Conservation (phyloP, 2,797 vertebrate genomes). For the Phoxinus dragarum region DNA sequence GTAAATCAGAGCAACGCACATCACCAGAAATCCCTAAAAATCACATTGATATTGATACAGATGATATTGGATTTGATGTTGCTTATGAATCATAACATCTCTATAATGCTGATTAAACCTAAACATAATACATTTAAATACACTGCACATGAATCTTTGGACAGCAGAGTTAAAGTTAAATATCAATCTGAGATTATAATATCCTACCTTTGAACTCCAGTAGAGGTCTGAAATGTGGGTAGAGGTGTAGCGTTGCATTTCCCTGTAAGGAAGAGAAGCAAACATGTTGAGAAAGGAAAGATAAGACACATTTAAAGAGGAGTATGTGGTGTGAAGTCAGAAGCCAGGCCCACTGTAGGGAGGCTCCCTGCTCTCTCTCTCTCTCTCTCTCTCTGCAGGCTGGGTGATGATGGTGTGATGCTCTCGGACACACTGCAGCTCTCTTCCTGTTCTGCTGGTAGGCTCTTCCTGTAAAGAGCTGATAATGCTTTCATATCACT, state of each 20-base stretch:
- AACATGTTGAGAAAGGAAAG: constrained; percentile 33
- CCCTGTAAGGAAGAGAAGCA: constrained; percentile 69
- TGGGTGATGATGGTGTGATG: constrained; percentile 8
- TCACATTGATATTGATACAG: too few relatives aligned
- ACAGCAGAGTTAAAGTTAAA: background rate
- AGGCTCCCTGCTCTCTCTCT: constrained; percentile 49
- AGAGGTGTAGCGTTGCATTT: constrained; percentile 83
- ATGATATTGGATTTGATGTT: background rate
- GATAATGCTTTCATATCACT: constrained; percentile 69
- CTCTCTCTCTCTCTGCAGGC: constrained; percentile 33
- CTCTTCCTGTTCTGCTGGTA: constrained; percentile 41
- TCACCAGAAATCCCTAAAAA: background rate
- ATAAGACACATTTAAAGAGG: constrained; percentile 12
- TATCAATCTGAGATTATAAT: background rate
- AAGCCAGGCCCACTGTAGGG: constrained; percentile 55
- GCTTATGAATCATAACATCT: background rate
- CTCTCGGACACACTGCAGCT: constrained; percentile 59
- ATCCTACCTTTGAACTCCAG: constrained; percentile 84
- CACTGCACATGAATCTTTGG: background rate
- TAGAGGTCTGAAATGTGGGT: constrained; percentile 82
- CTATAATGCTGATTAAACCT: background rate
- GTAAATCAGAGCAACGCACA: background rate
- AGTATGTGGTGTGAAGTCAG: constrained; percentile 39
- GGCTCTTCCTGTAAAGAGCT: constrained; percentile 61
- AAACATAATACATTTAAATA: background rate